These are phyloP conservation scores for Periophthalmus modestus DNA, from an alignment of 2,113 vertebrate genomes.

Conservation along the genomic window DNA sequence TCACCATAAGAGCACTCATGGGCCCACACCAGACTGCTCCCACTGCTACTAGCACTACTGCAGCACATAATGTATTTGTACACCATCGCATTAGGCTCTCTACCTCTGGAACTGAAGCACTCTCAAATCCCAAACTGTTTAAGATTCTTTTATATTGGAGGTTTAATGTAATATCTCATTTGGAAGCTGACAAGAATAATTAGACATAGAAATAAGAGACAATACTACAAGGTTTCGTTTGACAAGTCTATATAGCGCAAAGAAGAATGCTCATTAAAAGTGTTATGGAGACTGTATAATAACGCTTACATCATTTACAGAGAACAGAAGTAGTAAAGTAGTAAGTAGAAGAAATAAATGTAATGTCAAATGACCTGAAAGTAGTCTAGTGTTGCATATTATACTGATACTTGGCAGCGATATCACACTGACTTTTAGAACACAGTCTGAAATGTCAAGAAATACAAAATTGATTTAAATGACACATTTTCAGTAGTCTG, in stretches of 20 bases:
- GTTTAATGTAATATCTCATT: constrained; percentile 16
- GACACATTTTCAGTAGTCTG: no score
- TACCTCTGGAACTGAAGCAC: constrained; percentile 23
- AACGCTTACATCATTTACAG: constrained; percentile 43
- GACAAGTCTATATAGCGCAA: constrained; percentile 20
- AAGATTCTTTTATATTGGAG: not conserved
- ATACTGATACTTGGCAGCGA: no score
- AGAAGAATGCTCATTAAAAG: constrained; percentile 39
- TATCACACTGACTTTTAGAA: no score
- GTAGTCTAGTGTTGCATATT: no score
- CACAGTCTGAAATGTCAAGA: no score
- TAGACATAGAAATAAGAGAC: constrained; percentile 2
- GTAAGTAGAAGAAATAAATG: no score
- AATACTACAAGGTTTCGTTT: constrained; percentile 42
- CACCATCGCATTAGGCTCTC: constrained; percentile 40
- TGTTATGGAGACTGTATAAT: constrained; percentile 34
- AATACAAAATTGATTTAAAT: no score
- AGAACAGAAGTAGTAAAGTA: constrained; percentile 23
- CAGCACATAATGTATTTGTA: constrained; percentile 54
- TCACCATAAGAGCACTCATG: constrained; percentile 52
- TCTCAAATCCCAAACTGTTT: constrained; percentile 14
- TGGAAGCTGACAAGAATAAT: constrained; percentile 25
- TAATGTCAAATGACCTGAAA: no score
- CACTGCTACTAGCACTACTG: constrained; percentile 32
- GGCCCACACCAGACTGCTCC: constrained; percentile 50